Base-by-base conservation (phyloP, 2,113 vertebrate species). In the Gracilinanus agilis region DNA sequence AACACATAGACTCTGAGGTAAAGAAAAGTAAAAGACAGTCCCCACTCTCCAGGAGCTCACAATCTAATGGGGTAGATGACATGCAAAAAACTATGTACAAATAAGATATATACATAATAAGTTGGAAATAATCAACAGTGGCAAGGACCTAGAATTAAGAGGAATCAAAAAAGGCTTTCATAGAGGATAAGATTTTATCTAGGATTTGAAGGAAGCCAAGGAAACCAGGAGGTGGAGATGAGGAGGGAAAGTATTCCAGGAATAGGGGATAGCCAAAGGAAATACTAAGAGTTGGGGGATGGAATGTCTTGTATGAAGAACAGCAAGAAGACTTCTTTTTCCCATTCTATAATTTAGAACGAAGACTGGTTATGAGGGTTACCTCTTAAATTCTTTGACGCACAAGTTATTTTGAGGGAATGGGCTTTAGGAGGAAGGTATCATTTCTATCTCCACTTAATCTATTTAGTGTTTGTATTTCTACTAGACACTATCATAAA, bases 341-440 rank as follows among this genome's bases (percentile, higher is more conserved):
- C 27, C 56, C 16, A 12, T 27, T 61, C 12, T 61, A 27, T 27
- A 83, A n/a, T 75, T 13, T 12, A 75, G 34, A n/a, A 75, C 16
- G 67, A 75, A 75, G 34, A 83, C 19, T 40, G 67, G 67, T 67
- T 12, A 13, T 83, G 34, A 49, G 67, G 16, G 34, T 40, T 40
- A 83, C 67, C 16, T n/a, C 34, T 40, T 91, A 49, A 88, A 75
- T 90, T 95, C 67, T 12, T 91, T 92, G 3, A 54, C 1, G 90
- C 83, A 96, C 93, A 61, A 1, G 92, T 55, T 93, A 54, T 88
- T 29, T 12, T 34, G 4, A 97, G 58, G 53, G 75, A 96, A 83
- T 24, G 49, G 94, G 55, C 89, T 92, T 56, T 75, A 55, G n/a
- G 90, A 95, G 95, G 94, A 93, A 96, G 91, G 95, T 9, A 49